Evolutionary conservation across 2,888 invertebrate genomes (phyloP).

Genomic region (Hybos culiciformis): DNA sequence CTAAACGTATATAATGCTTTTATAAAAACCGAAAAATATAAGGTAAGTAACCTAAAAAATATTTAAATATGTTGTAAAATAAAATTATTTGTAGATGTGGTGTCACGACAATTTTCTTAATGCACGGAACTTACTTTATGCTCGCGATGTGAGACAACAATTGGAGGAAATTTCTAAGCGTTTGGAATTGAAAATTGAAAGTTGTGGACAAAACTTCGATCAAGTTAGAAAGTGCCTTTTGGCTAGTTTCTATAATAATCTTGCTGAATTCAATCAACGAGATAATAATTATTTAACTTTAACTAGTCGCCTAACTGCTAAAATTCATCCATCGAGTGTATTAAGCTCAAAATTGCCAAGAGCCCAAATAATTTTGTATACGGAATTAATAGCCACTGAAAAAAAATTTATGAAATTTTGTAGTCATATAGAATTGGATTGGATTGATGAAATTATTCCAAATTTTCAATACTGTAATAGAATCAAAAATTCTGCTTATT

Average conservation of each 20-base stretch:
- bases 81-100: slow-evolving; percentile 41
- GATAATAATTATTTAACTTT: slow-evolving; percentile 58
- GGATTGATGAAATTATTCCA: slow-evolving; percentile 53
- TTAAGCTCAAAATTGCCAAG: slow-evolving; percentile 44
- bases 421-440: slow-evolving; percentile 64
- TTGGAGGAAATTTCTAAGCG: slow-evolving; percentile 52
- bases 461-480: slow-evolving; percentile 27
- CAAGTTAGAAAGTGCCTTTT: slow-evolving; percentile 65
- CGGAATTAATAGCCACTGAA: slow-evolving; percentile 75
- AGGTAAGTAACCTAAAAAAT: slow-evolving; percentile 31
- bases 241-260: slow-evolving; percentile 71
- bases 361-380: slow-evolving; percentile 62
- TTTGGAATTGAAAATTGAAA: slow-evolving; percentile 44
- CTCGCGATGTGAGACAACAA: slow-evolving; percentile 66
- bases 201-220: slow-evolving; percentile 50
- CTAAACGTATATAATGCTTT: slow-evolving; percentile 78
- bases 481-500: slow-evolving; percentile 16
- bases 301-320: slow-evolving; percentile 48
- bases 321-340: slow-evolving; percentile 73
- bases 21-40: slow-evolving; percentile 53
- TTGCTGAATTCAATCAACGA: slow-evolving; percentile 61
- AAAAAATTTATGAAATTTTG: slow-evolving; percentile 67
- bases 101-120: slow-evolving; percentile 83
- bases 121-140: slow-evolving; percentile 67
- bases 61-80: background rate